These are phyloP conservation scores for Amblyornis subalaris DNA, from an alignment of 2,113 vertebrate genomes.

Conservation along the genomic window DNA sequence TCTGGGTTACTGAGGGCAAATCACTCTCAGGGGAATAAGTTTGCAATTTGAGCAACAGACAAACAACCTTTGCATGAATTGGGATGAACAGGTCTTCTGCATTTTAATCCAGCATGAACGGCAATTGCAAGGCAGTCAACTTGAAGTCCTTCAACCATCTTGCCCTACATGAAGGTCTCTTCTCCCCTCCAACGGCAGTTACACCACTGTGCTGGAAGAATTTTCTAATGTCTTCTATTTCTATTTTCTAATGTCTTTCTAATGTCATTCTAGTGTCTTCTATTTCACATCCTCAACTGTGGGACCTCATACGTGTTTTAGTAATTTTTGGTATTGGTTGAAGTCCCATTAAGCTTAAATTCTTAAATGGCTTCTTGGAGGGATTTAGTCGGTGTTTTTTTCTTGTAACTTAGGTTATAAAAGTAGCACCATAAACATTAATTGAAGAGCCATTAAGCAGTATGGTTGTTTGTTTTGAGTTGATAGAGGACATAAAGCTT, in stretches of 20 bases:
- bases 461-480: slow-evolving; percentile 59
- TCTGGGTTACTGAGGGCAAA: neutral
- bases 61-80: neutral
- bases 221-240: neutral
- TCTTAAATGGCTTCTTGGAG: slow-evolving; percentile 41
- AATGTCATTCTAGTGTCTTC: neutral
- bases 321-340: neutral
- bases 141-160: neutral
- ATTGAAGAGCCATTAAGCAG: slow-evolving; percentile 61
- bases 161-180: neutral
- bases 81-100: neutral
- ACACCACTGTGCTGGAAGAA: neutral
- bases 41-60: neutral
- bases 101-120: neutral
- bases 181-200: neutral
- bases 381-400: slow-evolving; percentile 17
- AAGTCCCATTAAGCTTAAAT: slow-evolving; percentile 36
- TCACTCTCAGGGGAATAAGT: neutral
- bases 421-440: slow-evolving; percentile 67
- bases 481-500: slow-evolving; percentile 65
- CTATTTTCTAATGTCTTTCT: neutral
- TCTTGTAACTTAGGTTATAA: slow-evolving; percentile 48
- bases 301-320: neutral
- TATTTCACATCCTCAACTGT: neutral
- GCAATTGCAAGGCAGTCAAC: neutral